Evolutionary conservation across 2,888 invertebrate species (phyloP).

Genomic region (Leptarthrus brevirostris): DNA sequence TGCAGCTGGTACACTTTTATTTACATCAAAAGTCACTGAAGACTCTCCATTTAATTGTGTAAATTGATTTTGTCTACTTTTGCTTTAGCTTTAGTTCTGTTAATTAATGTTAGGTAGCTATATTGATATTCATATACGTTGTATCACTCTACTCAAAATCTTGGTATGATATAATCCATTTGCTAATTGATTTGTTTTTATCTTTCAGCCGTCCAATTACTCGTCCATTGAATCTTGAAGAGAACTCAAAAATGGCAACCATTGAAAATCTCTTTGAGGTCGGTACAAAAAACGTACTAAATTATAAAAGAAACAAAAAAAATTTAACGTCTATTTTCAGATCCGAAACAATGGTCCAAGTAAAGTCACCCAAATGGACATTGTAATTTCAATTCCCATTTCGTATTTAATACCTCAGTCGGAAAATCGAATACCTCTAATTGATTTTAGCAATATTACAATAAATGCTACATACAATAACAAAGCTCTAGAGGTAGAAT

Average conservation of each 20-base stretch:
- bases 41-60: too few relatives aligned
- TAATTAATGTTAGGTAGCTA: too few relatives aligned
- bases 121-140: too few relatives aligned
- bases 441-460: conserved; percentile 62
- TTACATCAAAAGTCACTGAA: too few relatives aligned
- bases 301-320: background rate
- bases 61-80: too few relatives aligned
- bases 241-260: conserved; percentile 60
- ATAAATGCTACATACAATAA: conserved; percentile 63
- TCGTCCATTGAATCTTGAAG: conserved; percentile 62
- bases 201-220: conserved; percentile 60
- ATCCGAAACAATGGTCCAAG: conserved; percentile 66
- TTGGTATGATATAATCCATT: too few relatives aligned
- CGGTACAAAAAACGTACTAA: conserved; percentile 14
- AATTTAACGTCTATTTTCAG: conserved; percentile 49
- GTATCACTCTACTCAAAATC: too few relatives aligned
- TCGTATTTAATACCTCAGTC: conserved; percentile 62
- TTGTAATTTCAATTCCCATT: conserved; percentile 63
- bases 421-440: conserved; percentile 60
- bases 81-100: too few relatives aligned
- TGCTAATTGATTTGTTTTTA: too few relatives aligned
- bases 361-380: conserved; percentile 61
- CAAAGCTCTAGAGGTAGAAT: conserved; percentile 60
- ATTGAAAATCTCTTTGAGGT: conserved; percentile 64
- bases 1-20: too few relatives aligned